Conservation (phyloP, 2,888 invertebrate genomes). For the Cantharis rufa region DNA sequence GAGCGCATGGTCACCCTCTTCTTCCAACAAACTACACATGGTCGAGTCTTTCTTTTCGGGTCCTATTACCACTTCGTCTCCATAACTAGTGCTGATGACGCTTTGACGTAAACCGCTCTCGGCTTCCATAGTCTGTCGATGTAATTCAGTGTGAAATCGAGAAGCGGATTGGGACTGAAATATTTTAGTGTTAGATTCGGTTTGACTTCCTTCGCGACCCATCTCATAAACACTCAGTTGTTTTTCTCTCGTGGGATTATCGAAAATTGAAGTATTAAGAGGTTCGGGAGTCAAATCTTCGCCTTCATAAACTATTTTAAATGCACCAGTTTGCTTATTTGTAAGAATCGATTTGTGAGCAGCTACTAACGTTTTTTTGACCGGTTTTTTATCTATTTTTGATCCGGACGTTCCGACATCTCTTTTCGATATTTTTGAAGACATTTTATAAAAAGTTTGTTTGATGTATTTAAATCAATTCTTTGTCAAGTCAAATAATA, state of each 20-base stretch:
- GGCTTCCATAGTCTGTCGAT: constrained; percentile 20
- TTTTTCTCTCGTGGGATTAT: constrained; percentile 5
- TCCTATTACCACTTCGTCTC: constrained; percentile 23
- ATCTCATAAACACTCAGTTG: neutral
- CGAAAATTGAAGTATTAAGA: constrained; percentile 45
- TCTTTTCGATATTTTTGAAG: neutral
- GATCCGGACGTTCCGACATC: neutral
- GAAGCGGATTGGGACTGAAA: constrained; percentile 10
- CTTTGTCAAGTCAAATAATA: neutral
- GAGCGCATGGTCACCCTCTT: neutral
- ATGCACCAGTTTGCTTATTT: constrained; percentile 6
- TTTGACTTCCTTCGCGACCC: neutral
- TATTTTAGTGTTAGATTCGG: neutral
- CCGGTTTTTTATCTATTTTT: neutral
- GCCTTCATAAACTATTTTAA: constrained; percentile 41
- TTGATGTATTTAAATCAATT: neutral
- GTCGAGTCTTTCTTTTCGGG: constrained; percentile 14
- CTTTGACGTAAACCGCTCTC: constrained; percentile 17
- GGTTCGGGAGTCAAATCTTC: constrained; percentile 56
- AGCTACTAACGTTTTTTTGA: neutral
- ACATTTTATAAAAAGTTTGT: neutral
- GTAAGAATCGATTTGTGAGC: constrained; percentile 10
- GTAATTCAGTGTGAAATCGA: constrained; percentile 27
- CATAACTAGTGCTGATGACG: constrained; percentile 7
- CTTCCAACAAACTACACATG: neutral